These are phyloP conservation scores for Petrocephalus sullivani DNA, from an alignment of 2,797 vertebrate genomes.

Conservation along the genomic window DNA sequence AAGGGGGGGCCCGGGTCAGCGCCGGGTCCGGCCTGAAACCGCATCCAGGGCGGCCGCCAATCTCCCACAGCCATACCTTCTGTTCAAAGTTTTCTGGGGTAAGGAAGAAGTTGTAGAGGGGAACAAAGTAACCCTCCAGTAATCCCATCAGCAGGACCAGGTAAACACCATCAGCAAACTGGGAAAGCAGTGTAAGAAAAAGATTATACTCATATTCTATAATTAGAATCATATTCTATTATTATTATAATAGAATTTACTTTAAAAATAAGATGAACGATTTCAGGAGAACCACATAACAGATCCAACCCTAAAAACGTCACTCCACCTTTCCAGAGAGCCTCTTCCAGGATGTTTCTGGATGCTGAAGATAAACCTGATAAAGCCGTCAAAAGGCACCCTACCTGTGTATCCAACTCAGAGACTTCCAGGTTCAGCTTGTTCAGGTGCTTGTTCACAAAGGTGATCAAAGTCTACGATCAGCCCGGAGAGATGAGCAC, in stretches of 20 bases:
- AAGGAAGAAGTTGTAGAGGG: conserved; percentile 79
- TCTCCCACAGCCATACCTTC: conserved; percentile 58
- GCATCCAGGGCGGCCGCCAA: background rate
- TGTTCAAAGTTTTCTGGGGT: conserved; percentile 82
- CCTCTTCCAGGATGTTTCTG: background rate
- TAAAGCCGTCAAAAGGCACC: background rate
- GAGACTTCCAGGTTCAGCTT: conserved; percentile 81
- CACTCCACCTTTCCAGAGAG: background rate
- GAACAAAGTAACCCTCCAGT: conserved; percentile 78
- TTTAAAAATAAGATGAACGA: background rate
- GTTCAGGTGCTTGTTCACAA: conserved; percentile 83
- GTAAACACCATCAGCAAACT: conserved; percentile 85
- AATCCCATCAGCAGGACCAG: conserved; percentile 80
- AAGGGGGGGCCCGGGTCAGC: too few species aligned
- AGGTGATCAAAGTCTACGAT: conserved; percentile 76
- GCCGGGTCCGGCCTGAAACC: background rate
- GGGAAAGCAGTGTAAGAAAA: background rate
- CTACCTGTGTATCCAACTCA: conserved; percentile 79
- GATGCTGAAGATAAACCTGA: background rate
- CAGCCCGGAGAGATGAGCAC: background rate
- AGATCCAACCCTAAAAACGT: background rate
- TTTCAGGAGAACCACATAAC: background rate
- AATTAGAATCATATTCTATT: too few species aligned
- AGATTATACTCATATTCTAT: background rate
- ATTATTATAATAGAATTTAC: background rate